Evolutionary conservation across 2,797 vertebrate species (phyloP), one percentile per base, ranked within the genome.

Genomic region (Artibeus lituratus): DNA sequence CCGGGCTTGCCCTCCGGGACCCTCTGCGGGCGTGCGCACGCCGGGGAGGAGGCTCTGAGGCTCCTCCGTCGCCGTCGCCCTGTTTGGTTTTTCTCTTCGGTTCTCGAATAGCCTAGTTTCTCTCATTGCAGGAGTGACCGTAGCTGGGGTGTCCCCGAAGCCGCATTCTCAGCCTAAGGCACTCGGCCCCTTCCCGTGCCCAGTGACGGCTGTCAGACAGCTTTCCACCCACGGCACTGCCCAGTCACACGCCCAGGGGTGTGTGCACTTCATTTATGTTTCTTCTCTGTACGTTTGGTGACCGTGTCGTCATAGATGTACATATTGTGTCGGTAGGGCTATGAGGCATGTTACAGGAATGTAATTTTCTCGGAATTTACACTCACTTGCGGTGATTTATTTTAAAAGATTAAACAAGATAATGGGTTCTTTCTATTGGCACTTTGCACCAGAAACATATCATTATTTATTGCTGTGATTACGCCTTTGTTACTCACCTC

Each of bases 271-370:
- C 98, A 98, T 98, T 99, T 98, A 99, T 99, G 99, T 99, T 98
- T 98, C 98, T 98, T 98, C 99, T 99, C 99, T 99, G 99, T 99
- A 99, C 99, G 99, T 99, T 99, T 99, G 99, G 99, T 99, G 99
- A 99, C 99, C 98, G 99, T 99, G 99, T 99, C 99, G 99, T 99
- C 99, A 99, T 99, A 99, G 99, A 99, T 99, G 99, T 99, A 99
- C 99, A 99, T 99, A 99, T 98, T 99, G 99, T 99, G 99, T 99
- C 98, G 98, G 99, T 99, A 99, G 99, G 99, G 98, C 98, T 99
- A 99, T 99, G 99, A 99, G 99, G 99, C 99, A 99, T 99, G 99
- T 98, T 98, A 98, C 99, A 99, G 99, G 99, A 99, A 99, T 99
- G 98, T 98, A 98, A 99, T 99, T 99, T 99, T 99, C 99, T 99